A percentile compares a stretch with the other conserved stretches of the same genome.
These are phyloP conservation scores for Lottia scabra DNA, from an alignment of 2,888 invertebrate species.

Conservation along the genomic window DNA sequence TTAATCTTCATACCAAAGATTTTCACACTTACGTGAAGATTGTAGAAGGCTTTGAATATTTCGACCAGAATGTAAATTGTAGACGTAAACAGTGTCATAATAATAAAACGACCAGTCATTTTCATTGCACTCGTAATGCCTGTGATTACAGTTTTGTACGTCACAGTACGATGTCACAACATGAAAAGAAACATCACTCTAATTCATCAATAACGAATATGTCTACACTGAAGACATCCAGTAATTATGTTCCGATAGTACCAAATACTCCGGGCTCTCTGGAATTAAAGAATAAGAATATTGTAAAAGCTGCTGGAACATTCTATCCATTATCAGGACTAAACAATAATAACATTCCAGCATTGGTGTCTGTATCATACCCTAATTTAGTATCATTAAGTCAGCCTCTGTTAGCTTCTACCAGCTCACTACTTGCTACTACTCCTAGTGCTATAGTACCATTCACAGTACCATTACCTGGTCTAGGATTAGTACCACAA, in stretches of 20 bases:
- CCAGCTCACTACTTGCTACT: not conserved
- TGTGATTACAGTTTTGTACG: conserved; percentile 82
- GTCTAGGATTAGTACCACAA: conserved; percentile 16
- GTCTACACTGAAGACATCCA: conserved; percentile 24
- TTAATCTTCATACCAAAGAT: conserved; percentile 86
- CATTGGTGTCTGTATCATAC: not conserved
- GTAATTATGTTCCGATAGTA: conserved; percentile 34
- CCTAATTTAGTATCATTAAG: not conserved
- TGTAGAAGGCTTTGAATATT: conserved; percentile 87
- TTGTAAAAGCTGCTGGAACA: conserved; percentile 93
- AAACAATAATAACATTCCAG: not conserved
- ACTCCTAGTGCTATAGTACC: not conserved
- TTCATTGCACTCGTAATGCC: conserved; percentile 79
- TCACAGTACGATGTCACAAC: conserved; percentile 80
- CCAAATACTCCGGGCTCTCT: conserved; percentile 30
- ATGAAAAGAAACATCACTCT: conserved; percentile 77
- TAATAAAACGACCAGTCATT: conserved; percentile 80
- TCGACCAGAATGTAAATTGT: conserved; percentile 81
- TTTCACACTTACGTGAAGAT: conserved; percentile 87
- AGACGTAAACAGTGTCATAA: conserved; percentile 77
- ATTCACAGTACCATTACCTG: conserved; percentile 3
- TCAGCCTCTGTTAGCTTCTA: not conserved
- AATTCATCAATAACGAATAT: conserved; percentile 26
- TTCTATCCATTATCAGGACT: conserved; percentile 84
- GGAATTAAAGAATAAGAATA: conserved; percentile 59